phyloP scores from a whole-genome alignment of 2,888 invertebrate species.

The Pilophorus perplexus region DNA sequence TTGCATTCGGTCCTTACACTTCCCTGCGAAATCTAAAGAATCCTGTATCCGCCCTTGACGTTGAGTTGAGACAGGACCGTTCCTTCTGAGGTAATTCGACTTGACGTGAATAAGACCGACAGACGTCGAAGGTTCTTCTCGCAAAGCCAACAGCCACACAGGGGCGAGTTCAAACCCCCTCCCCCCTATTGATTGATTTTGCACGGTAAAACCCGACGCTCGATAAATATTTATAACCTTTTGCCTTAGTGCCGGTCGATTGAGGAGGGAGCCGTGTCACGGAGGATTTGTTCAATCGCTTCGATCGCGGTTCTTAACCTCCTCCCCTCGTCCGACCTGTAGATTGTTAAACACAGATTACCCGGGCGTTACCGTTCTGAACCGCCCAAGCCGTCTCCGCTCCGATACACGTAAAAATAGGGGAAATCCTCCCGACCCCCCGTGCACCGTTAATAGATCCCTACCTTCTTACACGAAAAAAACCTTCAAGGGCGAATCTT shows the following conservation, averaged over 20 bases:
- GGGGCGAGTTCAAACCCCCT: background rate
- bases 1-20: no score
- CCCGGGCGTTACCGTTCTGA: slow-evolving; percentile 26
- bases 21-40: no score
- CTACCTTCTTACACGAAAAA: slow-evolving; percentile 13
- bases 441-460: slow-evolving; percentile 25
- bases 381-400: no score
- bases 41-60: no score
- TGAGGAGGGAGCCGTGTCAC: slow-evolving; percentile 14
- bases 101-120: no score
- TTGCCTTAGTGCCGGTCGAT: slow-evolving; percentile 27
- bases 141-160: no score
- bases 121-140: no score
- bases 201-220: slow-evolving; percentile 23
- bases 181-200: slow-evolving; percentile 18
- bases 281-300: slow-evolving; percentile 27
- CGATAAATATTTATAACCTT: slow-evolving; percentile 31
- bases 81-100: no score
- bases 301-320: slow-evolving; percentile 1
- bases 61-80: no score
- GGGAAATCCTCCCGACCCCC: no score
- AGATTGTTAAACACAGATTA: slow-evolving; percentile 36
- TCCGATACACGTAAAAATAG: no score
- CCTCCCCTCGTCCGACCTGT: no score
- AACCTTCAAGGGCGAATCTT: slow-evolving; percentile 12